Evolutionary conservation across 2,888 invertebrate species (phyloP), one percentile per base, ranked within the genome.

Genomic region (Drosophila paracracens): DNA sequence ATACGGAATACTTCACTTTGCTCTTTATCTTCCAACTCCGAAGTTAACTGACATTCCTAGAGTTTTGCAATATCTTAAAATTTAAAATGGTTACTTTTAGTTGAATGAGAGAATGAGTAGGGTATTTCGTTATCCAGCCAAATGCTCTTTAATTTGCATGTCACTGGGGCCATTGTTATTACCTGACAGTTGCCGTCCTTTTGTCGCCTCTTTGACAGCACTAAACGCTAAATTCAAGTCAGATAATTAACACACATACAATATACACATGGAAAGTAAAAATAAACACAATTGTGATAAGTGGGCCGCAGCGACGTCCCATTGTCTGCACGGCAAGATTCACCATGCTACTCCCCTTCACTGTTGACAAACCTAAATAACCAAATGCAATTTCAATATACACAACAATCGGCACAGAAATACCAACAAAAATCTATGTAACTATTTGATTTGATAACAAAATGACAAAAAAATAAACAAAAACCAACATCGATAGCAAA

Each of bases 241-340:
- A 79, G 53, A 81, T 75, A 83, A 88, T 85, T 81, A 85, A 74
- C 88, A 74, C 86, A 77, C 71, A 73, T 27, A 70, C 51, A 61
- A 74, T 21, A 52, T 64, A 69, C n/a, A 73, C n/a, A 73, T 50
- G 63, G 43, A 57, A n/a, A 60, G 64, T 31, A 57, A 43, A 38
- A 50, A 58, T 53, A 58, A 60, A 69, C 63, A 58, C 63, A 73
- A 79, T 74, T 75, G 57, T 57, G 43, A 54, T 70, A 67, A 81
- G 71, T 80, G 78, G 71, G 62, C 57, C 61, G 40, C 50, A 61
- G 52, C 53, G 70, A 77, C 85, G 81, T 79, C 79, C 83, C 63
- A 70, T 71, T 88, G 84, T 84, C 85, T 88, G 70, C 57, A 35
- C 66, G 69, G 21, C 33, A 63, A 69, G 59, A 56, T 59, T 59